Base-by-base conservation (phyloP, 1,140 invertebrate genomes). In the Odontomachus brunneus region DNA sequence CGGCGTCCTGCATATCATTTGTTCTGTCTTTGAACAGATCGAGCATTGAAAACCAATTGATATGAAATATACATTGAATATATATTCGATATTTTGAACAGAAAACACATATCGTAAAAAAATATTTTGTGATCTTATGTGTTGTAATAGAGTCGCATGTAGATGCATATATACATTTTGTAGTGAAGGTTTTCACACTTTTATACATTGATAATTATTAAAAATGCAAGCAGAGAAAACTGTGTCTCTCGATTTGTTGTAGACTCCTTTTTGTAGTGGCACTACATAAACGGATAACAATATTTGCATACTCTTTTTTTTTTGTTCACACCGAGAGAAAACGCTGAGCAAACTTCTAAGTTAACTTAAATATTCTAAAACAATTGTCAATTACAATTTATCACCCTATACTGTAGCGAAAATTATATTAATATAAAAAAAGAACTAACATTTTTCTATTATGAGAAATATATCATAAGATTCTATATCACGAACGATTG, bases 141-240 rank as follows among this genome's bases (percentile, higher is more conserved):
- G 38, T 78, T 44, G 22, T 74, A 15, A 5, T 48, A 59, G n/a
- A n/a, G 29, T 49, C 17, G 33, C 22, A 48, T 48, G 22, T 69
- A 57, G 5, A 80, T 80, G 69, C 38, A 11, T 12, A 71, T 80
- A 69, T 71, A 69, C 51, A 80, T 80, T 86, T 19, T 60, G 9
- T 75, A 84, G 9, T 1, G 14, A 57, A 67, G 73, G 14, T 19
- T 55, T 48, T 49, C 26, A 60, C 26, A 60, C 17, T 55, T 57
- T 59, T 73, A 66, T 72, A 69, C 19, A 76, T 49, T 60, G 22
- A 74, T 62, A 76, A 51, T 72, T 74, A 74, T 24, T 48, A 60
- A 74, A 74, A 51, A 51, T 14, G 14, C 51, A 71, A 38, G 53
- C 51, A 63, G 12, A 67, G 38, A 71, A 72, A 57, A 19, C 49